A percentile compares a stretch with the other conserved stretches of the same genome.
Evolutionary conservation across 2,113 vertebrate species (phyloP).

Genomic region (Protomyctophum bolini): DNA sequence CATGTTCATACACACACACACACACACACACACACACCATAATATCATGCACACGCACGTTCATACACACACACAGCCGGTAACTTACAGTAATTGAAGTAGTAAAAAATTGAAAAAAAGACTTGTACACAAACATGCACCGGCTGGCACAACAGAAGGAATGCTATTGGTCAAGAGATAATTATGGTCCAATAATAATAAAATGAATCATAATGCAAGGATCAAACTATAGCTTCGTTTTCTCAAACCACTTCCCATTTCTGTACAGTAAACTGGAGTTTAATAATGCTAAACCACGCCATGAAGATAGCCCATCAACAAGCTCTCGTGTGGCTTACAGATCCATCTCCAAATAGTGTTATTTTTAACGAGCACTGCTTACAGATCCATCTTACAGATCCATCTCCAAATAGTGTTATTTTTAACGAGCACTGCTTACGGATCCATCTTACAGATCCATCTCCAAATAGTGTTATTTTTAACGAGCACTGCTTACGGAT

Average conservation of each 20-base stretch:
- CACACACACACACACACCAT: background rate
- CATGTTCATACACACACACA: background rate
- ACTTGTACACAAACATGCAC: background rate
- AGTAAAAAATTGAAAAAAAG: constrained; percentile 13
- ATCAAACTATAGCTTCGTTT: background rate
- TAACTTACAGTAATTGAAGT: constrained; percentile 27
- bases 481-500: too few relatives aligned
- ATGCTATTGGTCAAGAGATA: constrained; percentile 24
- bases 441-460: too few relatives aligned
- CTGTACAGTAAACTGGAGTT: too few relatives aligned
- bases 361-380: too few relatives aligned
- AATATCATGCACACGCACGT: constrained; percentile 54
- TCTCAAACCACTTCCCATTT: background rate
- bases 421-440: too few relatives aligned
- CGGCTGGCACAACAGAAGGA: constrained; percentile 10
- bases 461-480: too few relatives aligned
- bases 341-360: too few relatives aligned
- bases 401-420: too few relatives aligned
- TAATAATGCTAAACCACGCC: background rate
- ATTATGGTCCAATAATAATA: constrained; percentile 9
- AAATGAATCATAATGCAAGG: background rate
- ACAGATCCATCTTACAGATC: too few relatives aligned
- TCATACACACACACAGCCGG: constrained; percentile 33
- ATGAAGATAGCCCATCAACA: background rate
- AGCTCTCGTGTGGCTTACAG: too few relatives aligned